A percentile compares a stretch with the other conserved stretches of the same genome.
phyloP scores from a whole-genome alignment of 2,888 invertebrate genomes.

The Mythimna vitellina region DNA sequence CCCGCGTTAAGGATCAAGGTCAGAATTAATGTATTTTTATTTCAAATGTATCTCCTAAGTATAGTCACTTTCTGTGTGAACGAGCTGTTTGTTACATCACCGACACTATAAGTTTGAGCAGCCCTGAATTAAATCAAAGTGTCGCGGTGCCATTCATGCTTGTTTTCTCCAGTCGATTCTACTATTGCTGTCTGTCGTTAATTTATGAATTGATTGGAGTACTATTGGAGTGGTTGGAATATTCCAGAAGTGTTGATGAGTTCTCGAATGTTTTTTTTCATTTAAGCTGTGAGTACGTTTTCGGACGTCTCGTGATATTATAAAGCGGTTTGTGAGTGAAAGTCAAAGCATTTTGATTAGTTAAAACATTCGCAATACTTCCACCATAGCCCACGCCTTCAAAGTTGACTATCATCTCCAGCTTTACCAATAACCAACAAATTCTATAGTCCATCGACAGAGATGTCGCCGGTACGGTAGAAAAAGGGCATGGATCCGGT shows the following conservation, averaged over 20 bases:
- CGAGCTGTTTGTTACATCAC: neutral
- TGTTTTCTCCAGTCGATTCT: conserved; percentile 30
- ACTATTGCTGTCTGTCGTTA: conserved; percentile 31
- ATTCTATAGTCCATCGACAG: no score
- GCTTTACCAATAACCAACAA: no score
- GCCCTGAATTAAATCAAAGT: conserved; percentile 33
- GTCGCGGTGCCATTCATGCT: conserved; percentile 48
- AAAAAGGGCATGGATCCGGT: no score
- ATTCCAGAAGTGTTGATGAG: conserved; percentile 22
- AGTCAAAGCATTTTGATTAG: no score
- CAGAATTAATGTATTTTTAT: no score
- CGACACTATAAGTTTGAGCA: neutral
- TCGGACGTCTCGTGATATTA: neutral
- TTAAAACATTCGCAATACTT: no score
- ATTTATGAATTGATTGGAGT: conserved; percentile 28
- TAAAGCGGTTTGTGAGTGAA: no score
- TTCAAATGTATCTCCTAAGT: neutral
- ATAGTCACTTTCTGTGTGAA: neutral
- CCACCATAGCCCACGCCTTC: no score
- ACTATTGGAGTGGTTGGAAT: conserved; percentile 25
- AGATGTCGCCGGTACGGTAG: no score
- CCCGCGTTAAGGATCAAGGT: no score
- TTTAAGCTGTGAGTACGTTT: neutral
- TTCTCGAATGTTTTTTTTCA: neutral
- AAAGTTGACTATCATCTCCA: no score